Evolutionary conservation across 2,888 invertebrate species (phyloP), one percentile per base, ranked within the genome.

Genomic region (Caenorhabditis sp.): DNA sequence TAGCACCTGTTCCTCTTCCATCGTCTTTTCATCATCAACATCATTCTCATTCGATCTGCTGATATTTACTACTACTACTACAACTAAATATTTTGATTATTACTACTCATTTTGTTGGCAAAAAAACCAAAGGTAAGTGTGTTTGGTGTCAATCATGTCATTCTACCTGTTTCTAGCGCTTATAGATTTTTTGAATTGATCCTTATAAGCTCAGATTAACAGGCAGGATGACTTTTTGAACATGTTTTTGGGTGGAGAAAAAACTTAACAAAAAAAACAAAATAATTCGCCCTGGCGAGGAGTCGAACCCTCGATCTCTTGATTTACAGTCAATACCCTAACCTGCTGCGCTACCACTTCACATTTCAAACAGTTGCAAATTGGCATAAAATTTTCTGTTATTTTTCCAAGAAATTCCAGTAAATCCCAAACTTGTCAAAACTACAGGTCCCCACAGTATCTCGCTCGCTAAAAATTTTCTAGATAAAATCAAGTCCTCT

Each of bases 191-290:
- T 19, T 31, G 62, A n/a, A n/a, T n/a, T n/a, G n/a, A n/a, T n/a
- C n/a, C 65, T 21, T 71, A 71, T 71, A 71, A 71, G 71, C 71
- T 71, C 71, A 66, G 26, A 71, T 66, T 59, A 71, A 71, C 71
- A 71, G 71, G 71, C 71, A 71, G 71, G 64, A 71, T 24, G 26
- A 61, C 50, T 37, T 8, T 24, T n/a, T 36, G 23, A 55, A 26
- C 24, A 4, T 55, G 4, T 24, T 55, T 55, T 26, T 55, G 19
- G 53, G 24, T 26, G 5, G 14, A 2, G 24, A 26, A 51, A 21
- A 14, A 50, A 19, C 19, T n/a, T n/a, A 10, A 50, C 14, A 50
- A 50, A n/a, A n/a, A n/a, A n/a, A n/a, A n/a, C n/a, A n/a, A n/a
- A n/a, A n/a, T n/a, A n/a, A n/a, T n/a, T n/a, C n/a, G n/a, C n/a